phyloP scores from a whole-genome alignment of 2,113 vertebrate genomes.

The Okapia johnstoni region DNA sequence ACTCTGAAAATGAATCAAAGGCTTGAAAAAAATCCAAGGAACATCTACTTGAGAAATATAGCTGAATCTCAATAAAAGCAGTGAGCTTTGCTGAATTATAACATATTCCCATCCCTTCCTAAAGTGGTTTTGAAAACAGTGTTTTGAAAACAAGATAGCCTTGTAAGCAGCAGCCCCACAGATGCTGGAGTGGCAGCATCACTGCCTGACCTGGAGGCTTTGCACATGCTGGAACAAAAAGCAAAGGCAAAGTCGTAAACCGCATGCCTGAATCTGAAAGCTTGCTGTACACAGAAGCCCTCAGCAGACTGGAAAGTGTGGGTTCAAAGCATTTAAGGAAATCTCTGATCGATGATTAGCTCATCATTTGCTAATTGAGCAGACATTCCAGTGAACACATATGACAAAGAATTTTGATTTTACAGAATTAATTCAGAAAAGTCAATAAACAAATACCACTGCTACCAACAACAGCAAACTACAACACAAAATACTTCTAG shows the following conservation, averaged over 20 bases:
- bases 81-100: background rate
- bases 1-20: background rate
- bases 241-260: background rate
- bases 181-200: background rate
- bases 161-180: background rate
- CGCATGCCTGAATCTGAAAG: background rate
- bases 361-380: background rate
- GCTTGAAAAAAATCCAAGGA: background rate
- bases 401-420: background rate
- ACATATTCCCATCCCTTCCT: background rate
- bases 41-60: background rate
- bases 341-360: background rate
- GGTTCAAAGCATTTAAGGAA: background rate
- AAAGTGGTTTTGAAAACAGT: background rate
- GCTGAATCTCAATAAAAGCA: background rate
- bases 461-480: background rate
- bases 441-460: background rate
- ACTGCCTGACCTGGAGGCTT: background rate
- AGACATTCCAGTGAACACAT: background rate
- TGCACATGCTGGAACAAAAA: background rate
- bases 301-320: background rate
- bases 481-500: too few species aligned
- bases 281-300: background rate
- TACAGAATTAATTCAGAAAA: background rate
- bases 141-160: background rate